Conservation (phyloP, 2,113 vertebrate genomes). For the Alligator sinensis region DNA sequence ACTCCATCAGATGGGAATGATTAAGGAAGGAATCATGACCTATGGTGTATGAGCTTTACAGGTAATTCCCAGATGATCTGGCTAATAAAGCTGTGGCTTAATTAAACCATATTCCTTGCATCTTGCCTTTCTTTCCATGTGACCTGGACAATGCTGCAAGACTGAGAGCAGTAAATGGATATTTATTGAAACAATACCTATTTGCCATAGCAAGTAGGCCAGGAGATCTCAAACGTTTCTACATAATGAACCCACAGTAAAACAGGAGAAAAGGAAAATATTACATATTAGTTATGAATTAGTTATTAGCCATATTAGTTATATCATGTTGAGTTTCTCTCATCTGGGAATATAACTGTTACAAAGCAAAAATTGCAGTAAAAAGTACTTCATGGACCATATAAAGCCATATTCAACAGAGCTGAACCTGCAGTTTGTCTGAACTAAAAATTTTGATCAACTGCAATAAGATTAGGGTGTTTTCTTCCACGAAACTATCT, state of each 20-base stretch:
- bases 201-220: neutral
- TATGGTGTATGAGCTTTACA: slow-evolving; percentile 66
- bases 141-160: neutral
- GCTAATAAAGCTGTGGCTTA: slow-evolving; percentile 65
- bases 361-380: neutral
- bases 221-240: neutral
- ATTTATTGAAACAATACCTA: neutral
- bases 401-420: neutral
- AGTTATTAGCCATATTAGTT: neutral
- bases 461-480: neutral
- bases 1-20: slow-evolving; percentile 46
- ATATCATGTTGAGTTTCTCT: neutral
- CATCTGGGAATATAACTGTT: neutral
- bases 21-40: slow-evolving; percentile 70
- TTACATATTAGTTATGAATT: neutral
- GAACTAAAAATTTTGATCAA: neutral
- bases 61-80: slow-evolving; percentile 69
- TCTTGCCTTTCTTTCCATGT: slow-evolving; percentile 59
- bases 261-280: neutral
- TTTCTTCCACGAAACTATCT: neutral
- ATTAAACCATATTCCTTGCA: slow-evolving; percentile 71
- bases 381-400: neutral
- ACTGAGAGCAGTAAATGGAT: neutral
- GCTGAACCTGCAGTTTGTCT: neutral
- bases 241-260: neutral